Conservation (phyloP, 92 coral and sea anemone genomes). For the Phymanthus crucifer region DNA sequence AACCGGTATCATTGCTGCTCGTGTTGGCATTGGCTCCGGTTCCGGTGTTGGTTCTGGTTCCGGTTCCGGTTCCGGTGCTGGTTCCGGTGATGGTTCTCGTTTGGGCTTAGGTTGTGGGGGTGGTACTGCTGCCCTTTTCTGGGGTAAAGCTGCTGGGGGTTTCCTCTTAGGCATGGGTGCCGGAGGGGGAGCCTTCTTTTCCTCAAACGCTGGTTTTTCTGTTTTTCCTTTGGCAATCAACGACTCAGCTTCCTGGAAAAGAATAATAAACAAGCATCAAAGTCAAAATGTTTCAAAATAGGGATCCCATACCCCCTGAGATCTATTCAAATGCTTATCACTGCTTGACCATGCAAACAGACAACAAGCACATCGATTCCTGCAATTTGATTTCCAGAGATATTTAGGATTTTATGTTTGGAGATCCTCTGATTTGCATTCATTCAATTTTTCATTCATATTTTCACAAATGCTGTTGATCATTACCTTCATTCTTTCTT, state of each 20-base stretch:
- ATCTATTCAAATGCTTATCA: too few relatives aligned
- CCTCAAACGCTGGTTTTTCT: constrained; percentile 68
- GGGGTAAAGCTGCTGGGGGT: constrained; percentile 70
- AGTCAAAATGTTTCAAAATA: too few relatives aligned
- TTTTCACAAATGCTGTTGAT: not conserved
- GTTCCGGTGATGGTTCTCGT: constrained; percentile 74
- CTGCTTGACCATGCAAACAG: too few relatives aligned
- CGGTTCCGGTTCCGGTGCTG: constrained; percentile 67
- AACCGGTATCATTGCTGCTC: constrained; percentile 33
- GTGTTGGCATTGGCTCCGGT: constrained; percentile 48
- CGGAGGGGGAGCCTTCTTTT: constrained; percentile 70
- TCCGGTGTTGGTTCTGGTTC: constrained; percentile 75
- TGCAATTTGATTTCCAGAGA: too few relatives aligned
- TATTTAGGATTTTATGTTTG: too few relatives aligned
- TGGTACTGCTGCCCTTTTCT: not conserved
- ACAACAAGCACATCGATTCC: too few relatives aligned
- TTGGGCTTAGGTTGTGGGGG: constrained; percentile 42
- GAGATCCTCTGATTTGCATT: too few relatives aligned
- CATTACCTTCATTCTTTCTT: constrained; percentile 77
- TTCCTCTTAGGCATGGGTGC: constrained; percentile 61
- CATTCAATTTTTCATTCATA: too few relatives aligned
- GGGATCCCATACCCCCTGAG: too few relatives aligned
- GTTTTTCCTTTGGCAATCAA: constrained; percentile 81
- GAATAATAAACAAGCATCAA: not conserved
- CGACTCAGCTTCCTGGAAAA: constrained; percentile 70